Evolutionary conservation across 1,140 invertebrate genomes (phyloP), one percentile per base, ranked within the genome.

Genomic region (Aphaenogaster ashmeadi): DNA sequence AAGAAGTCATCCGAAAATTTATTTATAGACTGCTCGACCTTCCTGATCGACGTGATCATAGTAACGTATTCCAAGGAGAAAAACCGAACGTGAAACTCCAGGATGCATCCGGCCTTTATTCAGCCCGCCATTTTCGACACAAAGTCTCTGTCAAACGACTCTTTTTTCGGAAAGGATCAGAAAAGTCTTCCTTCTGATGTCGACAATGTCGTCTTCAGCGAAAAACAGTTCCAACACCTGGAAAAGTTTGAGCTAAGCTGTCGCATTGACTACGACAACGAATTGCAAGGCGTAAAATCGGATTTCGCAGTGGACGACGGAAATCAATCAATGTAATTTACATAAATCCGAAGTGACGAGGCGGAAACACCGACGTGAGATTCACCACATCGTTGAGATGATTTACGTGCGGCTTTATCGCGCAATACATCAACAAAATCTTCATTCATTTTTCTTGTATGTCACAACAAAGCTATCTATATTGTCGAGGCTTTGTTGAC

Each of bases 241-340:
- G 15, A 27, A 47, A 60, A 47, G 56, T 84, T 84, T 52, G 8
- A 41, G 21, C 15, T 44, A 60, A 81, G 18, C 21, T 41, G 33
- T 27, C 62, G n/a, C 54, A 15, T 36, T 27, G 77, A 52, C 60
- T 21, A 38, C 33, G 33, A 9, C 44, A 38, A 60, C 67, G 27
- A 60, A 58, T 47, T 47, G 38, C 54, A 47, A 83, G 38, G 11
- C 50, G 50, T 72, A 72, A 83, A 83, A 58, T 27, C 54, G 60
- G 80, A 84, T 84, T 84, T 60, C 13, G 54, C 69, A 41, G 38
- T 21, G 67, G 21, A 47, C 80, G 38, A 71, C 50, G 66, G 13
- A 56, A 75, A 56, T 84, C 69, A 84, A 84, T 84, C 80, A 74
- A 84, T 75, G 13, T 84, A 74, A 84, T 84, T 84, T 75, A 84